phyloP scores from a whole-genome alignment of 2,797 vertebrate species.

The Graptemys geographica region DNA sequence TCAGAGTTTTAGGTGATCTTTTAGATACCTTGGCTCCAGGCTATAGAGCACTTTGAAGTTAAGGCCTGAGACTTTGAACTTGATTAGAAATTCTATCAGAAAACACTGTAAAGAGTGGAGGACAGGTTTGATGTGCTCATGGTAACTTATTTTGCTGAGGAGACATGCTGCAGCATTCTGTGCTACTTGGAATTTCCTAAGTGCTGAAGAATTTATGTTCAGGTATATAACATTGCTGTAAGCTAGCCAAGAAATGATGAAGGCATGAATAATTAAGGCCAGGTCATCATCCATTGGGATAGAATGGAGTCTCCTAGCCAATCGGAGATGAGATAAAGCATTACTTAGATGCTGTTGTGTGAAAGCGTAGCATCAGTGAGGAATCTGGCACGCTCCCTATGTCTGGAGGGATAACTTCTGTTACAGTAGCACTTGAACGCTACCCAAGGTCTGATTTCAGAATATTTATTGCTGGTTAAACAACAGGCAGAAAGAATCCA shows the following conservation, averaged over 20 bases:
- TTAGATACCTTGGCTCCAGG: background rate
- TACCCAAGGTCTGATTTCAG: constrained; percentile 4
- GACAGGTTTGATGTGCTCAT: background rate
- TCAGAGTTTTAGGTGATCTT: background rate
- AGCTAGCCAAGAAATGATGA: background rate
- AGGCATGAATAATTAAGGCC: background rate
- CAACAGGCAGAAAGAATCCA: constrained; percentile 31
- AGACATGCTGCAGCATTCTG: background rate
- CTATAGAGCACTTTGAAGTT: background rate
- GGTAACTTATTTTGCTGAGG: background rate
- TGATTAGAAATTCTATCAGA: background rate
- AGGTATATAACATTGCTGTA: background rate
- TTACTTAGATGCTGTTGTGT: background rate
- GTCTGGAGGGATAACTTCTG: background rate
- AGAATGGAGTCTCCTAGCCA: background rate
- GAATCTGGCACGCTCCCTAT: background rate
- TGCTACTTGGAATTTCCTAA: background rate
- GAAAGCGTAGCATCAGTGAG: background rate
- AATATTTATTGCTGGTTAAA: constrained; percentile 25
- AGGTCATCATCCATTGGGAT: background rate
- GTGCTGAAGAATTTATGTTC: background rate
- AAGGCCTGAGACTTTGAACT: background rate
- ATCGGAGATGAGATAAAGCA: background rate
- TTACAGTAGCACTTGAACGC: background rate
- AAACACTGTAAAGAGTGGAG: background rate